These are phyloP conservation scores for Bombus ignitus DNA, from an alignment of 1,140 invertebrate species.

Conservation along the genomic window DNA sequence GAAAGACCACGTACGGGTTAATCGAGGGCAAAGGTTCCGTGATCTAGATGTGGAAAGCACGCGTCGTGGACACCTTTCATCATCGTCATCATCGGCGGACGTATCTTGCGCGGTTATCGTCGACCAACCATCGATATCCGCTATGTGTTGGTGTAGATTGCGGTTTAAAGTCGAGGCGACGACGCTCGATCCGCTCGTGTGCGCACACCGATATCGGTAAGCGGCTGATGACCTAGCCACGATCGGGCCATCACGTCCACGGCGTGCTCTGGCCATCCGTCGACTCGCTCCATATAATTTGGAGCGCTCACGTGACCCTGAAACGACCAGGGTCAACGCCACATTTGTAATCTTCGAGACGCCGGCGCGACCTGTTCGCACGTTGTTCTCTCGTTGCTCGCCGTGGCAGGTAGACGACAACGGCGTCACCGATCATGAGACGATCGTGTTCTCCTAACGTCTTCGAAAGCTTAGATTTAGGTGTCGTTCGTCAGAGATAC, in stretches of 20 bases:
- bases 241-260: slow-evolving; percentile 76
- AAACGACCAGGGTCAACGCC: slow-evolving; percentile 78
- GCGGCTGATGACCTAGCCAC: slow-evolving; percentile 73
- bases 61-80: slow-evolving; percentile 49
- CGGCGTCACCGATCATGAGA: slow-evolving; percentile 48
- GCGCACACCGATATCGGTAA: slow-evolving; percentile 70
- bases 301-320: slow-evolving; percentile 80
- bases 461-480: too few relatives aligned
- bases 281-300: slow-evolving; percentile 81
- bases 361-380: slow-evolving; percentile 81
- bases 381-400: slow-evolving; percentile 74
- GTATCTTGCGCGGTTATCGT: slow-evolving; percentile 58
- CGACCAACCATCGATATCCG: slow-evolving; percentile 40
- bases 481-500: not conserved
- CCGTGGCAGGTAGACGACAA: slow-evolving; percentile 65
- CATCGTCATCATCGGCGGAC: slow-evolving; percentile 52
- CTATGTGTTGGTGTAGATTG: slow-evolving; percentile 39
- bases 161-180: not conserved
- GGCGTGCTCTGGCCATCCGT: slow-evolving; percentile 73
- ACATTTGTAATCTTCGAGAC: slow-evolving; percentile 80
- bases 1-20: slow-evolving; percentile 18
- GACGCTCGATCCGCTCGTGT: slow-evolving; percentile 43
- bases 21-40: slow-evolving; percentile 30
- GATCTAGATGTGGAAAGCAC: slow-evolving; percentile 43
- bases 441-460: not conserved